Evolutionary conservation across 2,888 invertebrate genomes (phyloP).

Genomic region (Allolobophora icterica): DNA sequence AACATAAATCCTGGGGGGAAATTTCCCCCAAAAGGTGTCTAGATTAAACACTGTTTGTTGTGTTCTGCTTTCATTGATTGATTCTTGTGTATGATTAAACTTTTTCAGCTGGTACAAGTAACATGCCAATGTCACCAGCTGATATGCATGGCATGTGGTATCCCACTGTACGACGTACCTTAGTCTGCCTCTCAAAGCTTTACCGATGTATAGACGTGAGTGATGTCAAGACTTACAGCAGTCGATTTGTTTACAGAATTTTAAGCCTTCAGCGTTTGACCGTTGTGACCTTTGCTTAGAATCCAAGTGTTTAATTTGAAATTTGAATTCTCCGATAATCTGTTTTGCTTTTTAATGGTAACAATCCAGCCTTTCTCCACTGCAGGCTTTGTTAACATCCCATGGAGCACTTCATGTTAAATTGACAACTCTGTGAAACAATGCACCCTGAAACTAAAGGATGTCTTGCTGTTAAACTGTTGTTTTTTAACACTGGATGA

Average conservation of each 20-base stretch:
- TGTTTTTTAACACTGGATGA: neutral
- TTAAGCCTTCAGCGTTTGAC: neutral
- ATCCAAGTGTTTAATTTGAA: neutral
- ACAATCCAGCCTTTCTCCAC: neutral
- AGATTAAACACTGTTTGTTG: too few species aligned
- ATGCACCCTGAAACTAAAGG: neutral
- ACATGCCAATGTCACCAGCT: slow-evolving; percentile 78
- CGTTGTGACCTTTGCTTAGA: neutral
- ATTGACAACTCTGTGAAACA: neutral
- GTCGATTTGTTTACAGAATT: neutral
- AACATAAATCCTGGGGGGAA: too few species aligned
- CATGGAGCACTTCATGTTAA: neutral
- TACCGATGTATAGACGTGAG: slow-evolving; percentile 83
- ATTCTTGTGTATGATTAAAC: neutral
- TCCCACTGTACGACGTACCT: slow-evolving; percentile 90
- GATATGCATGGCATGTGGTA: slow-evolving; percentile 99
- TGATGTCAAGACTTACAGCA: slow-evolving; percentile 34
- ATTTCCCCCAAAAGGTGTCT: too few species aligned
- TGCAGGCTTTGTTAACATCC: neutral
- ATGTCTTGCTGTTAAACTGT: neutral
- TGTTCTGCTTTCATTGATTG: too few species aligned
- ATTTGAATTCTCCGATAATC: neutral
- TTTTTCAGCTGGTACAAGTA: slow-evolving; percentile 47
- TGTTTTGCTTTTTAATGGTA: neutral
- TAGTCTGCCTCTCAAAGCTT: slow-evolving; percentile 90